Percentiles rank a stretch among this genome's conserved stretches.
phyloP scores from a whole-genome alignment of 2,797 vertebrate genomes.

The Chelonia mydas region DNA sequence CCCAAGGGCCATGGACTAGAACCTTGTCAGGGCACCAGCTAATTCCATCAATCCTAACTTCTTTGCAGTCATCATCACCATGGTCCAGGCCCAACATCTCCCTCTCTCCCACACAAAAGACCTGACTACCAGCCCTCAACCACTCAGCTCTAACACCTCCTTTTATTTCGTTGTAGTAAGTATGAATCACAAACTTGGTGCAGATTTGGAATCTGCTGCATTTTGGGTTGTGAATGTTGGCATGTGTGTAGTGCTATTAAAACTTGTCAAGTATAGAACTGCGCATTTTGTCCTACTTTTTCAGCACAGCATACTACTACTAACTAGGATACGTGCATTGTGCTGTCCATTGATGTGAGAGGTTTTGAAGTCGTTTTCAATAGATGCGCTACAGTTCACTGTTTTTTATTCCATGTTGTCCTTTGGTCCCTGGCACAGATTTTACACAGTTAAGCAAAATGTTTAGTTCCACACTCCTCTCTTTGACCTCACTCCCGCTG shows the following conservation, averaged over 20 bases:
- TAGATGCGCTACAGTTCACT: background rate
- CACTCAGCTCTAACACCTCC: background rate
- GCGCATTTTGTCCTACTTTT: background rate
- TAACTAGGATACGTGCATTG: background rate
- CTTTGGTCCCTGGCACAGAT: background rate
- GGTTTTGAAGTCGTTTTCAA: background rate
- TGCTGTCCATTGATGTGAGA: background rate
- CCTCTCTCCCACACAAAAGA: background rate
- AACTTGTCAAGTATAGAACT: background rate
- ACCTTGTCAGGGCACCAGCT: background rate
- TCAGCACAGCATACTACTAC: background rate
- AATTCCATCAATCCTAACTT: background rate
- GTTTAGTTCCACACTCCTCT: background rate
- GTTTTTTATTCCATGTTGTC: background rate
- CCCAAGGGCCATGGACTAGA: background rate
- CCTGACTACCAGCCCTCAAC: background rate
- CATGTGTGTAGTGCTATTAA: background rate
- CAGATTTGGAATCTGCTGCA: background rate
- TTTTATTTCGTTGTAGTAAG: background rate
- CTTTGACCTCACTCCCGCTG: fast-evolving
- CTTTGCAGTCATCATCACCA: background rate
- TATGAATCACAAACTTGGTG: background rate
- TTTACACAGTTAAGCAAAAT: background rate
- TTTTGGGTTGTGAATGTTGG: background rate
- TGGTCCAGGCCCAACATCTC: background rate